Percentiles rank a stretch among this genome's conserved stretches.
phyloP scores from a whole-genome alignment of 2,113 vertebrate genomes.

The Penelope pileata region DNA sequence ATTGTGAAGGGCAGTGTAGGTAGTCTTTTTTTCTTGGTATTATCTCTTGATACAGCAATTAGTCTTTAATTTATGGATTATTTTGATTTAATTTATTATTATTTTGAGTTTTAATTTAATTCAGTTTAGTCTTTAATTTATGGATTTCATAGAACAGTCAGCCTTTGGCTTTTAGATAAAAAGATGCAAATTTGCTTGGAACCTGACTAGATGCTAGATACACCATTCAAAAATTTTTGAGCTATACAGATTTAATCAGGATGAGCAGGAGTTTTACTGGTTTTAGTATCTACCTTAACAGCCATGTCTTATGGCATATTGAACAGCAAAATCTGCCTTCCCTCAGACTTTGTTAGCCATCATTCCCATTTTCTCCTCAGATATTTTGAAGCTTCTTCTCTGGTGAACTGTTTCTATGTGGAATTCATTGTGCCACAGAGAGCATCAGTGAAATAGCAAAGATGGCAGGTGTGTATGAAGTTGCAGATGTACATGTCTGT shows the following conservation, averaged over 20 bases:
- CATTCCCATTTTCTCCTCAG: background rate
- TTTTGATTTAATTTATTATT: background rate
- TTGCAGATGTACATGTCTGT: background rate
- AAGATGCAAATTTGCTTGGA: background rate
- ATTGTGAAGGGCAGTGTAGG: background rate
- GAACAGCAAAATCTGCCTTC: background rate
- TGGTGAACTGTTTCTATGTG: background rate
- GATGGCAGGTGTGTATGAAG: background rate
- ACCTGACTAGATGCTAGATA: background rate
- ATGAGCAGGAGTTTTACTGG: background rate
- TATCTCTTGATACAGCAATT: background rate
- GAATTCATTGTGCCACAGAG: background rate
- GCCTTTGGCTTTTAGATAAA: background rate
- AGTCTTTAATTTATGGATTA: background rate
- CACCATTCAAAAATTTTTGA: background rate
- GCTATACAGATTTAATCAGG: background rate
- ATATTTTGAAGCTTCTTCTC: background rate
- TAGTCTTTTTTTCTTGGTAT: background rate
- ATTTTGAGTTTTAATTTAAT: background rate
- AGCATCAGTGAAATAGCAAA: background rate
- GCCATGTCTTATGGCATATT: rapidly evolving
- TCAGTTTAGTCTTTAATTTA: background rate
- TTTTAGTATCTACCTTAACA: background rate
- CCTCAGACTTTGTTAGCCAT: background rate
- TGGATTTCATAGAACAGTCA: background rate